Evolutionary conservation across 2,888 invertebrate genomes (phyloP).

Genomic region (Nemapogon koenigi): DNA sequence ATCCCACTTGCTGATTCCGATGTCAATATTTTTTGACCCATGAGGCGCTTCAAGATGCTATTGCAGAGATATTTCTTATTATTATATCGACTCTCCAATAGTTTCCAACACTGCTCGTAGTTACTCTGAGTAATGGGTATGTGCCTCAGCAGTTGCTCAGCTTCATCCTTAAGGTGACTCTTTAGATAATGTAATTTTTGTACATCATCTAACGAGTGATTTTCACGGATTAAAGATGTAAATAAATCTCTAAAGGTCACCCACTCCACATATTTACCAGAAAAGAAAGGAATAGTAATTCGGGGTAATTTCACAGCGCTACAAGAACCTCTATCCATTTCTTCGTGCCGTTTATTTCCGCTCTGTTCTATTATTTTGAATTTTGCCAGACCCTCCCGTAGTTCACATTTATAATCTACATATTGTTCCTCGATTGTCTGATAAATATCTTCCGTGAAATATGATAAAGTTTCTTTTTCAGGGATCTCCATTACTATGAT

Average conservation of each 20-base stretch:
- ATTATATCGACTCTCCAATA: constrained; percentile 1
- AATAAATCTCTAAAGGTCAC: constrained; percentile 11
- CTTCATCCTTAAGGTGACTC: constrained; percentile 11
- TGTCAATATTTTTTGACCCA: constrained; percentile 1
- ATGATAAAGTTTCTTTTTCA: background rate
- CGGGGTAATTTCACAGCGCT: background rate
- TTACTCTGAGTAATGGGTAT: background rate
- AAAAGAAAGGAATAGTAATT: constrained; percentile 5
- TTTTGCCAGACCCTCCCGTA: background rate
- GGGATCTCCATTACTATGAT: background rate
- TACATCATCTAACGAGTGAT: constrained; percentile 6
- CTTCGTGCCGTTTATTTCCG: too few relatives aligned
- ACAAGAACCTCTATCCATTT: too few relatives aligned
- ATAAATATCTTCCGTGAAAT: background rate
- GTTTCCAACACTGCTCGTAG: constrained; percentile 6
- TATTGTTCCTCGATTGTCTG: background rate
- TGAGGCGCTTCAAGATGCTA: constrained; percentile 7
- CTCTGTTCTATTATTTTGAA: background rate
- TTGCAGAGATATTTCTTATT: constrained; percentile 6
- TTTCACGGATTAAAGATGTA: constrained; percentile 6
- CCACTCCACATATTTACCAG: constrained; percentile 12
- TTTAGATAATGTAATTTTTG: constrained; percentile 12
- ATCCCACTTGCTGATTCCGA: constrained; percentile 4
- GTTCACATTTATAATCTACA: background rate
- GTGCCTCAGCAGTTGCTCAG: constrained; percentile 11